Base-by-base conservation (phyloP, 2,888 invertebrate species). In the Trichacis sp. region DNA sequence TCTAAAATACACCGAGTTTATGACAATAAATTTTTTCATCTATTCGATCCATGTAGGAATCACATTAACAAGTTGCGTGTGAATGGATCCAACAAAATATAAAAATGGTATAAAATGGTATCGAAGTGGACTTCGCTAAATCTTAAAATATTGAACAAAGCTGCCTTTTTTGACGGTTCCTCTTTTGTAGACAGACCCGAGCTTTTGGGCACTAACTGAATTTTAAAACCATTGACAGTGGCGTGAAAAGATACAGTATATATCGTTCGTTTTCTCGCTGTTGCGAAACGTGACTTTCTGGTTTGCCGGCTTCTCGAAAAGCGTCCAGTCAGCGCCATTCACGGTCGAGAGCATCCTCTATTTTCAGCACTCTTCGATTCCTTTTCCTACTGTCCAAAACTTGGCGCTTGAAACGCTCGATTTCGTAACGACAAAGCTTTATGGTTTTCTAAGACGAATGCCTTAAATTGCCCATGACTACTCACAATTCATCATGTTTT, bases 241-340 rank as follows among this genome's bases (percentile, higher is more conserved):
- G 61, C 55, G 45, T 59, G 45, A 48, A 72, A 69, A 68, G 73
- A 73, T 71, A 70, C 64, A 57, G 67, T 71, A 66, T 73, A 73
- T 70, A 73, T 75, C 68, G 71, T 55, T 57, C 64, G 60, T 66
- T 33, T n/a, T 3, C 33, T n/a, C 33, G n/a, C 33, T 24, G 46
- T 55, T 46, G 55, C 63, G 48, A 61, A 54, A 69, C 69, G 69
- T 69, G 69, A 69, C 69, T 66, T 69, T 66, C 64, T 57, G 60
- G 51, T 54, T 65, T 54, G 54, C 59, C 57, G 53, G 57, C 52
- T 36, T 8, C 58, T 53, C 50, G 59, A 62, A 62, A 64, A 64
- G 56, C 54, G 57, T 51, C 60, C 24, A 62, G 60, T 69, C 69
- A 69, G 65, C 65, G 57, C 51, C 64, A 63, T 48, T 38, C 47